These are phyloP conservation scores for Patagioenas fasciata DNA, from an alignment of 2,113 vertebrate species.

Conservation along the genomic window DNA sequence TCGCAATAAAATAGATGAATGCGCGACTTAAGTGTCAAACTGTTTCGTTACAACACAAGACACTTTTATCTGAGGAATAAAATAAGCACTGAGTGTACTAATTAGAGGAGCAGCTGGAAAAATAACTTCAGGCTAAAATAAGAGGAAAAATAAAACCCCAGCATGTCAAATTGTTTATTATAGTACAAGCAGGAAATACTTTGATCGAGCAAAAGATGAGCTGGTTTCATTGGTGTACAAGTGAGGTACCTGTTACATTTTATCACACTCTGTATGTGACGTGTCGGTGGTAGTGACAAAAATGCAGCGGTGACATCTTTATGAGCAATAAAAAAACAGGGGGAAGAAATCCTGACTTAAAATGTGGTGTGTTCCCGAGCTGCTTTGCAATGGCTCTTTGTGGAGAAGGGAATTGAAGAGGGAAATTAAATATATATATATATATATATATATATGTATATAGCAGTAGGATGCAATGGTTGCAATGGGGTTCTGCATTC, in stretches of 20 bases:
- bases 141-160: background rate
- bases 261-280: background rate
- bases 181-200: background rate
- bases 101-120: conserved; percentile 61
- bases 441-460: too few relatives aligned
- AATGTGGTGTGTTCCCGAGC: background rate
- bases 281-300: background rate
- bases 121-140: conserved; percentile 25
- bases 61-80: conserved; percentile 46
- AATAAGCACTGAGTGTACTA: conserved; percentile 45
- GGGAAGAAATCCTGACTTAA: background rate
- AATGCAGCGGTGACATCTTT: background rate
- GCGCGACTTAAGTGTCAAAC: conserved; percentile 54
- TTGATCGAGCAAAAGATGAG: background rate
- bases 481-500: background rate
- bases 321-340: background rate
- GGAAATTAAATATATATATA: background rate
- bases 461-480: too few relatives aligned
- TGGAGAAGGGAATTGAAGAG: background rate
- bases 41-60: background rate
- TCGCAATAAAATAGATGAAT: conserved; percentile 30
- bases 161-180: conserved; percentile 9
- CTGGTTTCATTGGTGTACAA: background rate
- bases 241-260: background rate
- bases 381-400: background rate